Evolutionary conservation across 2,113 vertebrate genomes (phyloP).

Genomic region (Porphyrio hochstetteri): DNA sequence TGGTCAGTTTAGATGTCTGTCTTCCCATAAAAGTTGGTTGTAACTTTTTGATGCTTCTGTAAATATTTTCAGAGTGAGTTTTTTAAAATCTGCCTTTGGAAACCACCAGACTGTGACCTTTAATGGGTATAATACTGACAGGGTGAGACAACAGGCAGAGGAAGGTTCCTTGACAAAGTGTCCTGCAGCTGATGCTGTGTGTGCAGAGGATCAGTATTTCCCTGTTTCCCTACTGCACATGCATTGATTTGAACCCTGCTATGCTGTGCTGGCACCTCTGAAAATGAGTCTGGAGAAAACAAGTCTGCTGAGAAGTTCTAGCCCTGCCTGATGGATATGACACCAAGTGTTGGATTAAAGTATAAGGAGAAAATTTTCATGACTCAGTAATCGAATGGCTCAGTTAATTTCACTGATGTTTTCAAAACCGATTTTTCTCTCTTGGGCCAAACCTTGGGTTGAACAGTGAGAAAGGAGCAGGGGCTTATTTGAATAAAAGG

Average conservation of each 20-base stretch:
- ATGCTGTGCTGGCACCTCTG: neutral
- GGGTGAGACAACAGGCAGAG: neutral
- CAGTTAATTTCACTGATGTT: neutral
- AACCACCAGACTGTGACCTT: neutral
- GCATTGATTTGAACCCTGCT: neutral
- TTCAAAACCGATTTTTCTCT: neutral
- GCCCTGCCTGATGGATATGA: neutral
- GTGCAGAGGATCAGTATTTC: accelerated
- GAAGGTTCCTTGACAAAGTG: neutral
- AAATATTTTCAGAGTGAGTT: neutral
- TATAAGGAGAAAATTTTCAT: neutral
- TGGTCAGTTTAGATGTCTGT: neutral
- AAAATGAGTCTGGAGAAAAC: neutral
- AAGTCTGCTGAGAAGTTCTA: neutral
- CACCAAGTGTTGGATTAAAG: neutral
- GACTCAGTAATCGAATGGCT: neutral
- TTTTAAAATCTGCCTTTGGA: neutral
- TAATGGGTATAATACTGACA: neutral
- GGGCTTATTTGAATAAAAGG: neutral
- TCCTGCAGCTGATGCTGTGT: accelerated
- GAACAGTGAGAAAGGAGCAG: neutral
- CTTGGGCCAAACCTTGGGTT: neutral
- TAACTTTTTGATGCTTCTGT: neutral
- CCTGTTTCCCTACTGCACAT: accelerated
- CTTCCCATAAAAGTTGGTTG: neutral